Conservation (phyloP, 2,797 vertebrate species). For the Hypotaenidia philippensis region DNA sequence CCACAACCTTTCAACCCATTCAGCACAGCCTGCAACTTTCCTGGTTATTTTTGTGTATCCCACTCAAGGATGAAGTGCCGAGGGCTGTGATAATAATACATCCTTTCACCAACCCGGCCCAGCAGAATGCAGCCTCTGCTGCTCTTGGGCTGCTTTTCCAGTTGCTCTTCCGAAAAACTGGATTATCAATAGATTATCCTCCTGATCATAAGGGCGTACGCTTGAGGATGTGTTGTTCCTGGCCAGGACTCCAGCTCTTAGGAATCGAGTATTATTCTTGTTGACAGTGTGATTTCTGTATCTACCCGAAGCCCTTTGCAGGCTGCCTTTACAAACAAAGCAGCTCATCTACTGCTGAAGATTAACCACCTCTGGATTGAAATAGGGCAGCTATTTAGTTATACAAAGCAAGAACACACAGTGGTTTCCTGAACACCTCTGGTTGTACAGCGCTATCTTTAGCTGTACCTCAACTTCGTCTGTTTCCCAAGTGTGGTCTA, state of each 20-base stretch:
- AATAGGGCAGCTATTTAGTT: not conserved
- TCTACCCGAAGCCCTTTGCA: not conserved
- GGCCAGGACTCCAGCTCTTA: not conserved
- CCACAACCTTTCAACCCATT: slow-evolving; percentile 70
- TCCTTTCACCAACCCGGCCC: slow-evolving; percentile 4
- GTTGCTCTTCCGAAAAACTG: not conserved
- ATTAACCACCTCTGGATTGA: not conserved
- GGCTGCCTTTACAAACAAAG: not conserved
- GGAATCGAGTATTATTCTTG: slow-evolving; percentile 13
- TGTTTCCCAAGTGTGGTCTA: not conserved
- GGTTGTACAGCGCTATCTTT: not conserved
- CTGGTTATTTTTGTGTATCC: slow-evolving; percentile 53
- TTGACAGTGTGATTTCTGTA: not conserved
- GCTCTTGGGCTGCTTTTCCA: not conserved
- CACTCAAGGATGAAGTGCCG: slow-evolving; percentile 30
- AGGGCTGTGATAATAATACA: slow-evolving; percentile 17
- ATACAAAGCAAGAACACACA: not conserved
- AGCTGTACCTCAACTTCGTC: not conserved
- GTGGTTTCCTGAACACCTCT: not conserved
- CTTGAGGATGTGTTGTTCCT: not conserved
- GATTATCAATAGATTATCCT: slow-evolving; percentile 24
- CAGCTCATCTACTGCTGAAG: slow-evolving; percentile 9
- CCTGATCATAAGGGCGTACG: not conserved
- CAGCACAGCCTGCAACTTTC: slow-evolving; percentile 36
- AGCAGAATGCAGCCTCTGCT: slow-evolving; percentile 15